Base-by-base conservation (phyloP, 2,113 vertebrate genomes). In the Progne subis region DNA sequence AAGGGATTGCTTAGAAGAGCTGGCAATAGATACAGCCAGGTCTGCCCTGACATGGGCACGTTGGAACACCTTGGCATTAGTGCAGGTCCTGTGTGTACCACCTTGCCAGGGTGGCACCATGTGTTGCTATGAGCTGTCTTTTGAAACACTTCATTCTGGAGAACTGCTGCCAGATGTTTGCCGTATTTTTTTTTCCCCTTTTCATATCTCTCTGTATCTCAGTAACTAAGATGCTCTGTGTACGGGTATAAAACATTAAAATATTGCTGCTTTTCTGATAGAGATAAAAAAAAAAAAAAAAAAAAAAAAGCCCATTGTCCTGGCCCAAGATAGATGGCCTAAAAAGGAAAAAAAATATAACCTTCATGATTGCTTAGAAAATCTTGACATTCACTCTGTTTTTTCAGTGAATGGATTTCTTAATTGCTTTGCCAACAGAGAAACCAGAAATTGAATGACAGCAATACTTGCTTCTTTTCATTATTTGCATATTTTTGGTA, bases 341-440 rank as follows among this genome's bases (percentile, higher is more conserved):
- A 61, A 82, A 87, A 92, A 68, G 43, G n/a, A 60, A 65, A 83
- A 83, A 83, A 77, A 68, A 32, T 25, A 56, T 8, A 88, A 82
- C 28, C 19, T 68, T 72, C 18, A 16, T 43, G n/a, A 76, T 50
- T 52, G 12, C 70, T 57, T 91, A 61, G 37, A 69, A 91, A 92
- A 85, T 72, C 49, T 64, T 78, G 47, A 75, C 2, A 14, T 89
- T 82, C 5, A 18, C 15, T 81, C 18, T 2, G 15, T 50, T 64
- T 91, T 91, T 78, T 61, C 75, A 59, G 12, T 47, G 34, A 87
- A 85, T 68, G 31, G 19, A 43, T 86, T 86, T 84, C 69, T 72
- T 87, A 43, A 69, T 61, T 82, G 32, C 15, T 82, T 90, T 91
- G 18, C 26, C 32, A 6, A 7, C 37, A 74, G 43, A 69, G 29